phyloP scores from a whole-genome alignment of 2,888 invertebrate species.

The Dasypolia templi region DNA sequence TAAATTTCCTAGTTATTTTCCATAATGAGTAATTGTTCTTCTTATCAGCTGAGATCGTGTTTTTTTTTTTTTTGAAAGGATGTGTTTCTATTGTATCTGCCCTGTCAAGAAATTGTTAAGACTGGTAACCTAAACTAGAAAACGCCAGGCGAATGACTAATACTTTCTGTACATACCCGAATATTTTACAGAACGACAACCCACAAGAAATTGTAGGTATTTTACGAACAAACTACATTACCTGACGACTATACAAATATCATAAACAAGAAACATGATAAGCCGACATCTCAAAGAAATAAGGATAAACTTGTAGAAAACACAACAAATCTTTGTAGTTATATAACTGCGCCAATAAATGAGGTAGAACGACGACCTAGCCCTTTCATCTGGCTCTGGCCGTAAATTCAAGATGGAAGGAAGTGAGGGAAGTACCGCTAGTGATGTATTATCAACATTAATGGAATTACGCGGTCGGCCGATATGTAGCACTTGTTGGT shows the following conservation, averaged over 20 bases:
- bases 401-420: constrained; percentile 77
- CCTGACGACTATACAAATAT: constrained; percentile 32
- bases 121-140: too few species aligned
- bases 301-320: constrained; percentile 67
- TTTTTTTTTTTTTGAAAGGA: too few species aligned
- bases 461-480: constrained; percentile 82
- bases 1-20: too few species aligned
- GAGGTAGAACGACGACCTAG: constrained; percentile 77
- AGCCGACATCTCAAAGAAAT: constrained; percentile 56
- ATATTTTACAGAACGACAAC: neutral
- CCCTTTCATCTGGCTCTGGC: constrained; percentile 81
- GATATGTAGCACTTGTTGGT: constrained; percentile 77
- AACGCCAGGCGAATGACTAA: neutral
- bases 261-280: constrained; percentile 41
- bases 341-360: constrained; percentile 82
- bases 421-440: constrained; percentile 68
- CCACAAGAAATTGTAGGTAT: constrained; percentile 3
- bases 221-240: constrained; percentile 37
- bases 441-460: constrained; percentile 85
- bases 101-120: too few species aligned
- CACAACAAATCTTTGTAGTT: constrained; percentile 75
- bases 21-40: too few species aligned
- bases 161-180: neutral
- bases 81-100: too few species aligned
- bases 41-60: too few species aligned